A percentile compares a stretch with the other conserved stretches of the same genome.
These are phyloP conservation scores for Thalassaphorura encarpata DNA, from an alignment of 1,140 invertebrate species.

Conservation along the genomic window DNA sequence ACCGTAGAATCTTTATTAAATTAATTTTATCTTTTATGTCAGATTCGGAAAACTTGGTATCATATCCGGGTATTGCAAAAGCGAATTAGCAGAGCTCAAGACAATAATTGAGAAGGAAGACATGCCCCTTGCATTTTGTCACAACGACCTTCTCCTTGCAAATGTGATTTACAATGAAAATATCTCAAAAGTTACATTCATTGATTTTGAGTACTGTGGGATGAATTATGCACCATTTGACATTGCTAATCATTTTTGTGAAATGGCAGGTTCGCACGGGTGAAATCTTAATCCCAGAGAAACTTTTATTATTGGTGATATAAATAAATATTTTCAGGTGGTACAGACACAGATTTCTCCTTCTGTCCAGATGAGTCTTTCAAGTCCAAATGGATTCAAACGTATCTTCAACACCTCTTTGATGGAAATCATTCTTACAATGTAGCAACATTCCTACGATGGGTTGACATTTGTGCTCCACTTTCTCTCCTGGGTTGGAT, in stretches of 20 bases:
- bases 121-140: slow-evolving; percentile 85
- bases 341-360: slow-evolving; percentile 61
- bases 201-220: slow-evolving; percentile 94
- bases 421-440: slow-evolving; percentile 47
- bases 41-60: too few relatives aligned
- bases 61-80: too few relatives aligned
- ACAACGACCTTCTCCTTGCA: slow-evolving; percentile 92
- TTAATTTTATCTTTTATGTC: too few relatives aligned
- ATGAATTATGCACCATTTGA: slow-evolving; percentile 93
- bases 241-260: slow-evolving; percentile 96
- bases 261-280: slow-evolving; percentile 75
- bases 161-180: slow-evolving; percentile 79
- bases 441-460: slow-evolving; percentile 7
- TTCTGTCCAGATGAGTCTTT: slow-evolving; percentile 69
- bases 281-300: too few relatives aligned
- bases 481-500: slow-evolving; percentile 85
- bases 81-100: slow-evolving; percentile 52
- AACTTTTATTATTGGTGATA: neutral
- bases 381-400: slow-evolving; percentile 68
- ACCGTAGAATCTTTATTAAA: too few relatives aligned
- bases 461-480: slow-evolving; percentile 38
- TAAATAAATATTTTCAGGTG: slow-evolving; percentile 43
- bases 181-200: slow-evolving; percentile 68
- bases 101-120: slow-evolving; percentile 49
- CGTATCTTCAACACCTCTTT: slow-evolving; percentile 58